phyloP scores from a whole-genome alignment of 92 coral and sea anemone species.

The Zoanthus gigantus region DNA sequence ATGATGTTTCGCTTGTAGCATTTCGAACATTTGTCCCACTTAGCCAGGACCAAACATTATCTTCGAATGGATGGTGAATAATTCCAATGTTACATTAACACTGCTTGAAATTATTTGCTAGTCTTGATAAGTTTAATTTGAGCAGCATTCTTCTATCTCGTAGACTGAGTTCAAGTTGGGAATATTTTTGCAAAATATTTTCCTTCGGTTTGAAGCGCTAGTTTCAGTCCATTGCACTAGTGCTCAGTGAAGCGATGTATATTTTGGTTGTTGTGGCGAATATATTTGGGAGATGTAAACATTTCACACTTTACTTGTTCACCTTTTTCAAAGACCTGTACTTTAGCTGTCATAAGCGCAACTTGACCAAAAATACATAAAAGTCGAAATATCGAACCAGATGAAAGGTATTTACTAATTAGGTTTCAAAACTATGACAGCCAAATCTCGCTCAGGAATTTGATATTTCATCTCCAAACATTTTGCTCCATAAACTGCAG shows the following conservation, averaged over 20 bases:
- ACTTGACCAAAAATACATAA: constrained; percentile 19
- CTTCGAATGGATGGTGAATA: constrained; percentile 17
- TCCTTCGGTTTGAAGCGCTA: background rate
- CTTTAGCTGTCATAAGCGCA: background rate
- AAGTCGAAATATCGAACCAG: background rate
- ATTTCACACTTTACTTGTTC: constrained; percentile 1
- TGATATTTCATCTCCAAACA: background rate
- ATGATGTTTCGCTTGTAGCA: background rate
- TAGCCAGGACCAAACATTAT: constrained; percentile 3
- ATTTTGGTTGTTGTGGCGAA: constrained; percentile 6
- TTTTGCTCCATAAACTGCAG: background rate
- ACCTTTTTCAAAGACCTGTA: constrained; percentile 8
- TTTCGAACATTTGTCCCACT: background rate
- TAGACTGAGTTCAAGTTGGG: background rate
- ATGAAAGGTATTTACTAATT: constrained; percentile 9
- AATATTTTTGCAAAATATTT: background rate
- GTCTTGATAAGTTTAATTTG: background rate
- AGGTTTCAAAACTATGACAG: background rate
- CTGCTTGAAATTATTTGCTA: background rate
- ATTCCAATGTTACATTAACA: background rate
- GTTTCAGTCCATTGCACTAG: background rate
- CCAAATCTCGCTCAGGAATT: background rate
- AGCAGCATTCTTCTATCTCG: background rate
- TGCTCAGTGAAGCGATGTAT: constrained; percentile 22
- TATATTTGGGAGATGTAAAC: constrained; percentile 24